These are phyloP conservation scores for Cottoperca gobio DNA, from an alignment of 2,797 vertebrate genomes.

Conservation along the genomic window DNA sequence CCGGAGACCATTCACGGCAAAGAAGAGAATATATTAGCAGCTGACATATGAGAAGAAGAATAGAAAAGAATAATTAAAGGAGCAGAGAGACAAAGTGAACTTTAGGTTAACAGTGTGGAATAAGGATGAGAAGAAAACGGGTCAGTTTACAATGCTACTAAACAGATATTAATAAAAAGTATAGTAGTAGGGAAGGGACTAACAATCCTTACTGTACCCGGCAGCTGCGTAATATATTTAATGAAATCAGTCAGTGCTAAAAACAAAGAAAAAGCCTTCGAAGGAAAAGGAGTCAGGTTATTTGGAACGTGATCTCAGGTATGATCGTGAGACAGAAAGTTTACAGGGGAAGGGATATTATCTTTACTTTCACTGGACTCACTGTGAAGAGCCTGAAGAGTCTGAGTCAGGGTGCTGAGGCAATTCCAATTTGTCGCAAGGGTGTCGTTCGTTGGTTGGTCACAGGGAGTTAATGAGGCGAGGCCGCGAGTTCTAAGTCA, in stretches of 20 bases:
- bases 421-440: constrained; percentile 87
- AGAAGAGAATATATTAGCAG: constrained; percentile 29
- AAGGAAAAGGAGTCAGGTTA: constrained; percentile 9
- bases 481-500: constrained; percentile 87
- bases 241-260: not conserved
- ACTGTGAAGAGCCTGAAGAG: constrained; percentile 40
- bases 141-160: not conserved
- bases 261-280: not conserved
- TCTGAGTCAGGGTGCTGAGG: constrained; percentile 67
- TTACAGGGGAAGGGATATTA: constrained; percentile 36
- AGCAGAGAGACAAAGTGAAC: constrained; percentile 16
- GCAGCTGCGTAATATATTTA: not conserved
- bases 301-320: constrained; percentile 32
- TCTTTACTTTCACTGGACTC: constrained; percentile 49
- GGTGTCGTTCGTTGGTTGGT: constrained; percentile 79
- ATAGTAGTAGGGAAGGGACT: not conserved
- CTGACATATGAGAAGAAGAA: constrained; percentile 19
- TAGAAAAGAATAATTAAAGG: constrained; percentile 21
- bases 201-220: not conserved
- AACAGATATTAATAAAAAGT: constrained; percentile 1
- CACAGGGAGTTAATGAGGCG: constrained; percentile 88
- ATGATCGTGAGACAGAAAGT: constrained; percentile 34
- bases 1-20: constrained; percentile 25
- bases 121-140: constrained; percentile 9
- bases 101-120: constrained; percentile 3